Conservation (phyloP, 2,888 invertebrate genomes). For the Scaptomyza tumidula region DNA sequence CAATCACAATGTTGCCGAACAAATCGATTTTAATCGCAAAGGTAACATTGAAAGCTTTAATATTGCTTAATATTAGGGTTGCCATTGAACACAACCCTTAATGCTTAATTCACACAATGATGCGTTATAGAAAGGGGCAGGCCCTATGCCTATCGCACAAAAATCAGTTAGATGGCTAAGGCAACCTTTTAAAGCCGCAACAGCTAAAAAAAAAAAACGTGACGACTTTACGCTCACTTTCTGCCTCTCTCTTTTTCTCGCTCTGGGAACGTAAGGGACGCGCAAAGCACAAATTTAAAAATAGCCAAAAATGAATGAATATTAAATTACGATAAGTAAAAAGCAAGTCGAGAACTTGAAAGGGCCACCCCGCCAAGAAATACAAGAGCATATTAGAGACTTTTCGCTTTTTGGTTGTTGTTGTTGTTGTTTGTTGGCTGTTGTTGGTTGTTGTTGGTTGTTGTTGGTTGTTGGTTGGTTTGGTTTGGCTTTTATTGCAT, state of each 20-base stretch:
- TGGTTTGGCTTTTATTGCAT: conserved; percentile 64
- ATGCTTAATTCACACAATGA: neutral
- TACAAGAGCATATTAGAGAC: conserved; percentile 30
- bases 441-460: conserved; percentile 12
- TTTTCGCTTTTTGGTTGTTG: conserved; percentile 12
- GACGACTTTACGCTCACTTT: conserved; percentile 3
- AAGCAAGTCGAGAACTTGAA: conserved; percentile 31
- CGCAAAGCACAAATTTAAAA: conserved; percentile 51
- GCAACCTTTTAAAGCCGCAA: conserved; percentile 44
- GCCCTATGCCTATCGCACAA: neutral
- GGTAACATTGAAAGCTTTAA: conserved; percentile 7
- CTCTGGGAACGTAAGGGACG: neutral
- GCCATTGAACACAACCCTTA: conserved; percentile 19
- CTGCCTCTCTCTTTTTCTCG: neutral
- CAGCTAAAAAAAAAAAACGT: conserved; percentile 47
- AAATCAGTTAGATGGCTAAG: conserved; percentile 2
- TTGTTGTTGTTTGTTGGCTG: conserved; percentile 12
- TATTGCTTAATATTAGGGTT: conserved; percentile 31
- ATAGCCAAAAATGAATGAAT: conserved; percentile 70
- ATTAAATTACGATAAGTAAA: conserved; percentile 72
- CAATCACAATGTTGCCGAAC: neutral
- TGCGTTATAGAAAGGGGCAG: neutral
- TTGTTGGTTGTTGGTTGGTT: conserved; percentile 13
- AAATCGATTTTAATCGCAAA: neutral
- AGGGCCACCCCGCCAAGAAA: conserved; percentile 2